These are phyloP conservation scores for Volucella bombylans DNA, from an alignment of 2,888 invertebrate genomes.

Conservation along the genomic window DNA sequence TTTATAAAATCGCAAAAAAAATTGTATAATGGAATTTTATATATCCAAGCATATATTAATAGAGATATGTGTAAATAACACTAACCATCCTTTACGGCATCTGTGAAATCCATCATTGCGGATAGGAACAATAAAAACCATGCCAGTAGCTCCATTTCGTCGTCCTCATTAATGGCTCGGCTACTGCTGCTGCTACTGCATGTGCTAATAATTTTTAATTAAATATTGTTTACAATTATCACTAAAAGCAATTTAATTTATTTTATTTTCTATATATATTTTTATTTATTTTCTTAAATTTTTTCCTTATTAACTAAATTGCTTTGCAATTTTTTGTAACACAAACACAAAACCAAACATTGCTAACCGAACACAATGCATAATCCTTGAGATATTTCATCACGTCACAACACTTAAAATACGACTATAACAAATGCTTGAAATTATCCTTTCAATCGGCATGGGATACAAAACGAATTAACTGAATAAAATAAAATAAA, in stretches of 20 bases:
- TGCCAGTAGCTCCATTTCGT: constrained; percentile 75
- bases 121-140: constrained; percentile 76
- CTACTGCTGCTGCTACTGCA: constrained; percentile 61
- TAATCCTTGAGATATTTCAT: constrained; percentile 38
- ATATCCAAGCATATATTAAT: neutral
- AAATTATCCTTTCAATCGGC: constrained; percentile 38
- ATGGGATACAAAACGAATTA: neutral
- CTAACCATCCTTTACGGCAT: constrained; percentile 77
- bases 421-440: neutral
- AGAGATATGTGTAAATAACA: constrained; percentile 14
- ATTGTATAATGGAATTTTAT: neutral
- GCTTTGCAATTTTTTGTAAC: constrained; percentile 41
- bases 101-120: constrained; percentile 75
- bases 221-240: neutral
- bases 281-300: neutral
- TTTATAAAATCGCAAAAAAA: neutral
- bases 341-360: constrained; percentile 41
- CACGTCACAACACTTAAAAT: neutral
- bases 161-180: constrained; percentile 71
- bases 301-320: constrained; percentile 30
- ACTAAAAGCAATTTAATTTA: neutral
- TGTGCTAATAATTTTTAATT: constrained; percentile 55
- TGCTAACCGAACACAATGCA: constrained; percentile 35
- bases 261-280: constrained; percentile 11
- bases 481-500: constrained; percentile 19